phyloP scores from a whole-genome alignment of 2,797 vertebrate species.

The Serranus cabrilla region DNA sequence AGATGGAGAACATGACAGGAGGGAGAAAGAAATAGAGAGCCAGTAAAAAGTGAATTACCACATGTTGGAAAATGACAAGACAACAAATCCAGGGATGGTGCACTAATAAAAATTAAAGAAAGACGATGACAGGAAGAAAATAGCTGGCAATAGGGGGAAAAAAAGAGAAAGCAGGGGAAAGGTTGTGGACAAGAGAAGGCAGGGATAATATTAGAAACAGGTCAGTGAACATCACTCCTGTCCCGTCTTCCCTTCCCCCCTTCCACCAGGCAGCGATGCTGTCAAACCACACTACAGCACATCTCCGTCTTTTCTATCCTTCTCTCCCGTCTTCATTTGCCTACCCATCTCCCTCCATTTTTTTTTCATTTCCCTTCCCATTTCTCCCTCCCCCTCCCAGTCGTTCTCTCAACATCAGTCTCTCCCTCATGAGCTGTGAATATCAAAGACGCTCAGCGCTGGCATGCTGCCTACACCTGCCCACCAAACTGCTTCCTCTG shows the following conservation, averaged over 20 bases:
- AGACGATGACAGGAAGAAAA: conserved; percentile 15
- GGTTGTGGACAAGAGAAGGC: conserved; percentile 28
- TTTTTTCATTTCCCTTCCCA: background rate
- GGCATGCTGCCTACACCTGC: conserved; percentile 52
- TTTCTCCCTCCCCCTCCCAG: background rate
- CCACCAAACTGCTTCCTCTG: conserved; percentile 23
- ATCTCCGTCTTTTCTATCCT: conserved; percentile 25
- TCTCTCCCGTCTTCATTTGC: conserved; percentile 33
- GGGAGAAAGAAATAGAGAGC: conserved; percentile 1
- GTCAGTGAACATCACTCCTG: conserved; percentile 63
- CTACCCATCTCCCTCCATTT: background rate
- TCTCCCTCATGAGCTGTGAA: conserved; percentile 59
- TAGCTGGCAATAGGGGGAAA: conserved; percentile 46
- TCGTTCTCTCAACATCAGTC: conserved; percentile 5
- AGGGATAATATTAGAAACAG: conserved; percentile 71
- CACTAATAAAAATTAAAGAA: conserved; percentile 46
- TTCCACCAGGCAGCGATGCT: conserved; percentile 30
- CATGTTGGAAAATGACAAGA: conserved; percentile 15
- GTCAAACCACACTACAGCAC: conserved; percentile 54
- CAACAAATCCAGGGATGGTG: conserved; percentile 24
- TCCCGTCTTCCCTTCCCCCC: background rate
- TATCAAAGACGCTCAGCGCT: conserved; percentile 60
- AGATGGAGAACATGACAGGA: conserved; percentile 28
- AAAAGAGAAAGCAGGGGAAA: conserved; percentile 41
- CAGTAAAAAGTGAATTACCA: conserved; percentile 33